These are phyloP conservation scores for Hipparchia semele DNA, from an alignment of 2,888 invertebrate species.

Conservation along the genomic window DNA sequence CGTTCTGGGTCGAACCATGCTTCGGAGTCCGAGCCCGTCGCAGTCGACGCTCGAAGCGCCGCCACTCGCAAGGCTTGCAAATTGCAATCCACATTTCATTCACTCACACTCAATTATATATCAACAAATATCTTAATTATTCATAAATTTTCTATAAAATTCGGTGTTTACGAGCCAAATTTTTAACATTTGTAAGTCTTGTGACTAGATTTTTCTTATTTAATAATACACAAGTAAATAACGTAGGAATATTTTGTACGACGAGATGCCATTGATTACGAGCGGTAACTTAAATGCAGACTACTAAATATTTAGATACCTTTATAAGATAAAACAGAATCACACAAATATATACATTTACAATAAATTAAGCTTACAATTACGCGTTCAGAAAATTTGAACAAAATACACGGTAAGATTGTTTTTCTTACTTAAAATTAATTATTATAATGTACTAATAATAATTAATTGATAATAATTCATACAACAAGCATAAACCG, in stretches of 20 bases:
- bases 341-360: conserved; percentile 74
- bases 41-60: no score
- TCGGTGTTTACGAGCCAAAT: conserved; percentile 73
- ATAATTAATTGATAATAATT: conserved; percentile 34
- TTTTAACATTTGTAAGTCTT: conserved; percentile 80
- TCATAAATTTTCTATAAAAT: conserved; percentile 69
- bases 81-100: conserved; percentile 34
- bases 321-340: conserved; percentile 73
- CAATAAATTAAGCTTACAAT: conserved; percentile 77
- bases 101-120: conserved; percentile 38
- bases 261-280: conserved; percentile 83
- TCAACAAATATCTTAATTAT: conserved; percentile 63
- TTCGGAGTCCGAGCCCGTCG: background rate
- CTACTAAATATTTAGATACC: conserved; percentile 72
- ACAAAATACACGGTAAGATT: conserved; percentile 59
- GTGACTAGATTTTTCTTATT: conserved; percentile 82
- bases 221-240: conserved; percentile 80
- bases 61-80: no score
- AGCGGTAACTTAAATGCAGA: conserved; percentile 83
- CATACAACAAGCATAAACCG: conserved; percentile 63
- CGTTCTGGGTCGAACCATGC: conserved; percentile 41
- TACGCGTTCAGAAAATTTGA: conserved; percentile 46
- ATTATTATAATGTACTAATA: conserved; percentile 24
- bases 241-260: conserved; percentile 83
- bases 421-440: conserved; percentile 52